Base-by-base conservation (phyloP, 2,888 invertebrate species). In the Osmoderma eremita region DNA sequence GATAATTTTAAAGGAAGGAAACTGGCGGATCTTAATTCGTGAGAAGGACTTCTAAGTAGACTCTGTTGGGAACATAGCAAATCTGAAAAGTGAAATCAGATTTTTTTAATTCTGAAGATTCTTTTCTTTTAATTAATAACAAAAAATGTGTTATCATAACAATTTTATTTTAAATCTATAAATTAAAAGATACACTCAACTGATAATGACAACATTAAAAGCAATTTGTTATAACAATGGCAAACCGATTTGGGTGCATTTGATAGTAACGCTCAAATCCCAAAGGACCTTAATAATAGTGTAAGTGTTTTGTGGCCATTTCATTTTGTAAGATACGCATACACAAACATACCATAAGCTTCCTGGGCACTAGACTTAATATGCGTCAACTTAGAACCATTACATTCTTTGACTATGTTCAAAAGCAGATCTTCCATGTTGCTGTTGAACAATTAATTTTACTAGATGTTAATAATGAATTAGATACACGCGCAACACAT, bases 401-500 rank as follows among this genome's bases (percentile, higher is more conserved):
- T 88, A 69, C 94, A 91, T 84, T 96, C 95, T 83, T 91, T 93
- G 75, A 91, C 88, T 77, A 96, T 89, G 82, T 92, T 91, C 80
- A 90, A 87, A 72, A 96, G 85, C 76, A 95, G 85, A 82, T 95
- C 94, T 86, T 96, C 95, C 95, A 96, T 95, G 17, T 10, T 61
- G 20, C 13, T 12, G 39, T 20, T 41, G 22, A 1, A 50, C n/a
- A 30, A 24, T n/a, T 10, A 56, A 13, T 20, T 48, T 48, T 10
- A 3, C 18, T 48, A 1, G 48, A 48, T 5, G 15, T 18, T 12
- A 6, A 18, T 48, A 20, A 1, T 20, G n/a, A 20, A 48, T 48
- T 42, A 30, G 8, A 30, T 30, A 30, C 5, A 30, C 30, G 30
- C 30, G 30, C 30, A 30, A 30, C 30, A 30, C 15, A 17, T 30